These are phyloP conservation scores for Drosophila mercatorum DNA, from an alignment of 2,888 invertebrate genomes.

Conservation along the genomic window DNA sequence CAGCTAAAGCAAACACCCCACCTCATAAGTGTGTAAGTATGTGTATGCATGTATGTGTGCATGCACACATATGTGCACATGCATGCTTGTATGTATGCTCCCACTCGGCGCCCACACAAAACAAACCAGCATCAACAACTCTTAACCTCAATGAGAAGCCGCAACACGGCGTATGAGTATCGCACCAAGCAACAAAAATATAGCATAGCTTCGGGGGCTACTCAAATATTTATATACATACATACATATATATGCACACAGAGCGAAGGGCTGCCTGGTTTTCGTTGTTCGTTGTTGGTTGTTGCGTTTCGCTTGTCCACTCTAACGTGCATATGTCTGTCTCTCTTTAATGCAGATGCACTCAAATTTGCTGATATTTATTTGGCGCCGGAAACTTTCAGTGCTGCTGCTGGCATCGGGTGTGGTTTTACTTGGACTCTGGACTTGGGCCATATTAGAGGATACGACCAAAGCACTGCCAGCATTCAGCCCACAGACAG, in stretches of 20 bases:
- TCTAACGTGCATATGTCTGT: conserved; percentile 2
- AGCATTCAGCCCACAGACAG: conserved; percentile 18
- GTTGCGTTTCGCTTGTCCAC: not conserved
- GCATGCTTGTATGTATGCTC: not conserved
- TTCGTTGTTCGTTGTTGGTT: not conserved
- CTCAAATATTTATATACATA: conserved; percentile 74
- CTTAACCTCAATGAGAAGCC: conserved; percentile 74
- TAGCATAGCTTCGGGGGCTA: conserved; percentile 72
- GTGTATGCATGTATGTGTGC: not conserved
- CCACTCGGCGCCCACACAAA: conserved; percentile 36
- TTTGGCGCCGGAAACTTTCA: conserved; percentile 84
- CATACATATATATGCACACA: conserved; percentile 29
- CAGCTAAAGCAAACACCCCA: conserved; percentile 36
- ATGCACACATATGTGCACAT: not conserved
- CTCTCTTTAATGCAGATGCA: conserved; percentile 81
- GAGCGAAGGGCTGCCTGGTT: conserved; percentile 31
- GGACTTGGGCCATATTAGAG: conserved; percentile 84
- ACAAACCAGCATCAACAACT: conserved; percentile 56
- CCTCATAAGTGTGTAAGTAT: not conserved
- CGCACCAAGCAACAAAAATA: conserved; percentile 27
- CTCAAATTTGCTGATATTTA: conserved; percentile 82
- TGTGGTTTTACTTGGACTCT: conserved; percentile 81
- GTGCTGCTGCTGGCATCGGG: conserved; percentile 80
- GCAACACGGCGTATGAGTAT: conserved; percentile 74
- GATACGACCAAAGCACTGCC: conserved; percentile 63